Evolutionary conservation across 2,797 vertebrate genomes (phyloP).

Genomic region (Xyrichtys novacula): DNA sequence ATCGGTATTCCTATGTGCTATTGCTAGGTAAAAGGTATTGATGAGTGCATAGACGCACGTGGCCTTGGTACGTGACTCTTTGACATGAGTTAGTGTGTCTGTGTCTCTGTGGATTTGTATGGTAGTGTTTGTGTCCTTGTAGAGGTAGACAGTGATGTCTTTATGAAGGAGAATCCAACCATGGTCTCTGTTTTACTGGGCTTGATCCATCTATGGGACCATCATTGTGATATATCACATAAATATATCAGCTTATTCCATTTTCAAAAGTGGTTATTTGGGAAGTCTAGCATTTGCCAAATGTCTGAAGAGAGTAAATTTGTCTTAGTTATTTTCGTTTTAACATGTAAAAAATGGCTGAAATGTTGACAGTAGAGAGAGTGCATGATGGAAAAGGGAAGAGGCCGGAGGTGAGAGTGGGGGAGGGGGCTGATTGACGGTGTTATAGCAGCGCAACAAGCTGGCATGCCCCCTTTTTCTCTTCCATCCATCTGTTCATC

Average conservation of each 20-base stretch:
- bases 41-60: slow-evolving; percentile 57
- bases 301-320: not conserved
- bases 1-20: slow-evolving; percentile 62
- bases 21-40: slow-evolving; percentile 63
- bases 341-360: slow-evolving; percentile 1
- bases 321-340: not conserved
- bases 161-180: slow-evolving; percentile 9
- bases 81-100: slow-evolving; percentile 29
- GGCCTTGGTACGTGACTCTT: slow-evolving; percentile 61
- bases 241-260: not conserved
- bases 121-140: slow-evolving; percentile 27
- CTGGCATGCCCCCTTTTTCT: slow-evolving; percentile 59
- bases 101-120: slow-evolving; percentile 11
- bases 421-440: slow-evolving; percentile 59
- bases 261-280: not conserved
- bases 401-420: slow-evolving; percentile 39
- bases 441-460: slow-evolving; percentile 63
- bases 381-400: slow-evolving; percentile 6
- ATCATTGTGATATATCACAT: not conserved
- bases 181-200: slow-evolving; percentile 3
- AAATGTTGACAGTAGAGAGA: not conserved
- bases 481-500: slow-evolving; percentile 78
- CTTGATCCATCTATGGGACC: not conserved
- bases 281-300: not conserved
- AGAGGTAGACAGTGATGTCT: slow-evolving; percentile 14